Conservation (phyloP, 1,140 invertebrate species). For the Heliconius himera region DNA sequence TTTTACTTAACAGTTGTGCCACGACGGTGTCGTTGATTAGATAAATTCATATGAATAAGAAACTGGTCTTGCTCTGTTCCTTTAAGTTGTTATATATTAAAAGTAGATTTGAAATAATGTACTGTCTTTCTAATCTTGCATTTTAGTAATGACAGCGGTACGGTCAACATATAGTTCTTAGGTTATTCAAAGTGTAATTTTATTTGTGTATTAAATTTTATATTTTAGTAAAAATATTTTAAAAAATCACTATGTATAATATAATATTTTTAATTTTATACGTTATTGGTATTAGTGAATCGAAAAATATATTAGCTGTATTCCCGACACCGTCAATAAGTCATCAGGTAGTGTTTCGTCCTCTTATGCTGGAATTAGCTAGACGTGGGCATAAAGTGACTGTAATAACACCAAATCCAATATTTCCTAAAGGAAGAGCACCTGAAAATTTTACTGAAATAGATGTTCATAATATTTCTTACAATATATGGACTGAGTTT, state of each 20-base stretch:
- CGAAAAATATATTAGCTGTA: background rate
- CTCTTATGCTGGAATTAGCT: background rate
- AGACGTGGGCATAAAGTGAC: background rate
- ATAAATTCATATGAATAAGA: background rate
- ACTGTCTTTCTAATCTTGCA: background rate
- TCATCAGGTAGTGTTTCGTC: conserved; percentile 3
- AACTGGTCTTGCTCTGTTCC: background rate
- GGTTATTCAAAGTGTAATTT: background rate
- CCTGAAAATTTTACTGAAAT: conserved; percentile 38
- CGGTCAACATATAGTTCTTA: background rate
- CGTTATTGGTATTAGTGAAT: background rate
- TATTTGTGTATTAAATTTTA: background rate
- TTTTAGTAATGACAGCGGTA: background rate
- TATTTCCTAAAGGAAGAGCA: conserved; percentile 19
- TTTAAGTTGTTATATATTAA: background rate
- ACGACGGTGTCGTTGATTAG: background rate
- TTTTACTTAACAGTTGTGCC: background rate
- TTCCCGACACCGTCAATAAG: conserved; percentile 4
- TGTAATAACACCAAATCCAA: conserved; percentile 32
- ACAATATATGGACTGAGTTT: conserved; percentile 30
- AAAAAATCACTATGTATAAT: background rate
- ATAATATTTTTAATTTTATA: background rate
- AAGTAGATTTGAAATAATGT: background rate
- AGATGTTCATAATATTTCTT: conserved; percentile 29
- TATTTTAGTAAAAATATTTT: background rate